phyloP scores from a whole-genome alignment of 2,113 vertebrate genomes.

The Pelodiscus sinensis region DNA sequence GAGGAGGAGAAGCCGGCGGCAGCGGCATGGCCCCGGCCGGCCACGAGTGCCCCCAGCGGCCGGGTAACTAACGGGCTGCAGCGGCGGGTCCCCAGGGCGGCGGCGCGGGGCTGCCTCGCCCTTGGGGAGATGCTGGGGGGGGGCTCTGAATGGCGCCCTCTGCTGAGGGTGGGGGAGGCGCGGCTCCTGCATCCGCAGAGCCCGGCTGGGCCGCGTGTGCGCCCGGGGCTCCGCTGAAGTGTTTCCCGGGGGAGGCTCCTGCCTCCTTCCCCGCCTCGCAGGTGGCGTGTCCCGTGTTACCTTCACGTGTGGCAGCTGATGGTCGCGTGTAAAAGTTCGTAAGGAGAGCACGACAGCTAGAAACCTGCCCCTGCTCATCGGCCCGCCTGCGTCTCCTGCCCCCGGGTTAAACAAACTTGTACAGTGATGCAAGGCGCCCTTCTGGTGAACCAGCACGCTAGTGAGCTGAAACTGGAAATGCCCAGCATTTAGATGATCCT shows the following conservation, averaged over 20 bases:
- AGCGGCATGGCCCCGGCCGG: conserved; percentile 19
- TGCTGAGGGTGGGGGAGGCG: too few relatives aligned
- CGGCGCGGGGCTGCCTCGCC: not conserved
- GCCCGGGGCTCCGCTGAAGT: not conserved
- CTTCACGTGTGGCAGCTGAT: too few relatives aligned
- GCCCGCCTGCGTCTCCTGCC: too few relatives aligned
- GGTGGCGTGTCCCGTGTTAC: too few relatives aligned
- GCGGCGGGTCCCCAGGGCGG: not conserved
- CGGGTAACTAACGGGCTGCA: not conserved
- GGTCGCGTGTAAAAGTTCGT: not conserved
- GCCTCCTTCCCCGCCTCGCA: too few relatives aligned
- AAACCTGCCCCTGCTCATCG: not conserved
- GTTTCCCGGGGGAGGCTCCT: too few relatives aligned
- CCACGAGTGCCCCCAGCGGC: not conserved
- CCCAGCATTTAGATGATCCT: too few relatives aligned
- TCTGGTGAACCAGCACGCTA: not conserved
- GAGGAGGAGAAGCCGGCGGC: not conserved
- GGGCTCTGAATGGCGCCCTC: not conserved
- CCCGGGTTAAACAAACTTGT: not conserved
- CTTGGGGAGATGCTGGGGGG: too few relatives aligned
- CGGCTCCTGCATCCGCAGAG: not conserved
- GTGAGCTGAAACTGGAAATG: not conserved
- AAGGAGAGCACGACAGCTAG: too few relatives aligned
- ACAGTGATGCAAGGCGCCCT: not conserved
- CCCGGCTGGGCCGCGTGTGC: not conserved